Percentiles rank a stretch among this genome's conserved stretches.
Evolutionary conservation across 2,797 vertebrate genomes (phyloP).

Genomic region (Margarornis squamiger): DNA sequence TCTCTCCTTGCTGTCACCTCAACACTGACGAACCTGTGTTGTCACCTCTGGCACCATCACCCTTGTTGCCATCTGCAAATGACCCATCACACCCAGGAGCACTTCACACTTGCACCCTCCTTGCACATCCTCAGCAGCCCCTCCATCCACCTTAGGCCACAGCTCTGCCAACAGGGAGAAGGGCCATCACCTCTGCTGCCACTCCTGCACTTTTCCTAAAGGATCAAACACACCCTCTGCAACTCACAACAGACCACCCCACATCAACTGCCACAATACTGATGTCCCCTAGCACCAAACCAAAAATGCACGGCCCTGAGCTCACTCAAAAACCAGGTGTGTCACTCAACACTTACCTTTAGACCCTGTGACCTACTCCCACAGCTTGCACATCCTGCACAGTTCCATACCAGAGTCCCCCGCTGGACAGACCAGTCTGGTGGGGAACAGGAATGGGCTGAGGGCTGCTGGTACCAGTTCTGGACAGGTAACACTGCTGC

Average conservation of each 20-base stretch:
- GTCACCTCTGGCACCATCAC: neutral
- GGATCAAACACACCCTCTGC: neutral
- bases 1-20: neutral
- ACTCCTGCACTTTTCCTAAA: neutral
- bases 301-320: neutral
- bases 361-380: neutral
- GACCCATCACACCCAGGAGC: neutral
- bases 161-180: fast-evolving
- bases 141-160: neutral
- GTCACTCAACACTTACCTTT: neutral
- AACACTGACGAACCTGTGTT: fast-evolving
- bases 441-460: fast-evolving
- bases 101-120: fast-evolving
- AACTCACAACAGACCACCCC: neutral
- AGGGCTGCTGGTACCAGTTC: neutral
- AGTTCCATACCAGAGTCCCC: neutral
- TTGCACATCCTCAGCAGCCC: neutral
- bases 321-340: neutral
- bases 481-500: neutral
- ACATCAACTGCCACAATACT: fast-evolving
- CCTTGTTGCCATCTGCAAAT: neutral
- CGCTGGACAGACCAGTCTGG: neutral
- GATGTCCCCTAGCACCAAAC: neutral
- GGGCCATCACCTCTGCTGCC: neutral
- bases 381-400: neutral